phyloP scores from a whole-genome alignment of 1,140 invertebrate species.

The Euwallacea similis region DNA sequence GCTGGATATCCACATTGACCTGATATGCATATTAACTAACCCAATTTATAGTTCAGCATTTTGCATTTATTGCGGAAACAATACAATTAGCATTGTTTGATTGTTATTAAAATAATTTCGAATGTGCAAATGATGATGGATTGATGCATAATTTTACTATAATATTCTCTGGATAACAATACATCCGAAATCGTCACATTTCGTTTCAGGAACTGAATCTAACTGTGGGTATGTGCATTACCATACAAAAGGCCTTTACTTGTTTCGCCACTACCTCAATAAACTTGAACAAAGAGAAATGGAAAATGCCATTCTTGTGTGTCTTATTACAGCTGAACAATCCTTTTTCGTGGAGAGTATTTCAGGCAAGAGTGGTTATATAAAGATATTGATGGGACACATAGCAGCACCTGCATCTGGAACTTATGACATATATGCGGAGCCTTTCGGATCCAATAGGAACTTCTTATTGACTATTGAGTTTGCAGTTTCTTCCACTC shows the following conservation, averaged over 20 bases:
- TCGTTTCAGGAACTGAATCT: too few relatives aligned
- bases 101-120: too few relatives aligned
- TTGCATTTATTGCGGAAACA: too few relatives aligned
- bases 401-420: neutral
- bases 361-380: neutral
- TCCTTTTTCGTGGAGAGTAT: neutral
- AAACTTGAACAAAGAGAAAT: neutral
- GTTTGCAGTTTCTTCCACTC: too few relatives aligned
- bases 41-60: too few relatives aligned
- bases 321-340: neutral
- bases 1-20: too few relatives aligned
- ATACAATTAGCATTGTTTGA: too few relatives aligned
- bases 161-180: neutral
- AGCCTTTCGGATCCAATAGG: neutral
- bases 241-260: neutral
- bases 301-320: neutral
- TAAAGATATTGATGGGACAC: constrained; percentile 1
- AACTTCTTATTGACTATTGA: neutral
- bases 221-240: neutral
- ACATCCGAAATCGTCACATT: too few relatives aligned
- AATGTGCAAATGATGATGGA: too few relatives aligned
- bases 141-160: too few relatives aligned
- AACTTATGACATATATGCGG: neutral
- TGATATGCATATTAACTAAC: too few relatives aligned
- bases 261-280: neutral